Conservation (phyloP, 2,888 invertebrate species). For the Hydropsyche betteni region DNA sequence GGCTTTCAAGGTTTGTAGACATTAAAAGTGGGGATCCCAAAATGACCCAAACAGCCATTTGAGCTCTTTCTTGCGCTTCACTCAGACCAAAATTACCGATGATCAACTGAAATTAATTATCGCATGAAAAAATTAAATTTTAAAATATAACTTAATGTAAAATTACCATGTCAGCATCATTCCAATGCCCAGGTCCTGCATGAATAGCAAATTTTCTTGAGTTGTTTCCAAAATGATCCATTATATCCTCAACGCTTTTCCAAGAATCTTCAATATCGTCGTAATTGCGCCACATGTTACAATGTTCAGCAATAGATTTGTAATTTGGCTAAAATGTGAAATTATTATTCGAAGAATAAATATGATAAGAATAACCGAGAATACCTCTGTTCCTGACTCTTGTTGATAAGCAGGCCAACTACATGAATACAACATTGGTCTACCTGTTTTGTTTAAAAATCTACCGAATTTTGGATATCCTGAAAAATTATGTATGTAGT, state of each 20-base stretch:
- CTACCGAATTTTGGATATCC: slow-evolving; percentile 77
- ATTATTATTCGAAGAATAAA: neutral
- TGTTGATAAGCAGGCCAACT: slow-evolving; percentile 83
- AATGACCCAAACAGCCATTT: slow-evolving; percentile 80
- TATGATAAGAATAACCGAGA: too few relatives aligned
- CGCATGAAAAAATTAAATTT: neutral
- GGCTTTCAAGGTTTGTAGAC: slow-evolving; percentile 73
- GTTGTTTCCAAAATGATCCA: slow-evolving; percentile 69
- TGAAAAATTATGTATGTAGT: slow-evolving; percentile 50
- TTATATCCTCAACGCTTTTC: slow-evolving; percentile 65
- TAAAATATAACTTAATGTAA: neutral
- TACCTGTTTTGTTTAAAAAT: slow-evolving; percentile 75
- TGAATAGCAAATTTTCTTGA: slow-evolving; percentile 68
- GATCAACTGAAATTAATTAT: slow-evolving; percentile 59
- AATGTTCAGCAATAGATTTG: slow-evolving; percentile 64
- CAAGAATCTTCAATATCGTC: slow-evolving; percentile 73
- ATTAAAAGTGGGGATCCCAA: slow-evolving; percentile 77
- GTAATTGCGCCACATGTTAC: slow-evolving; percentile 75
- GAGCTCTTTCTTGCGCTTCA: slow-evolving; percentile 73
- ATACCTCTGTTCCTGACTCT: slow-evolving; percentile 49
- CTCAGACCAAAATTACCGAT: slow-evolving; percentile 73
- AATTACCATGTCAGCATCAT: slow-evolving; percentile 75
- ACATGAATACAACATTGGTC: slow-evolving; percentile 82
- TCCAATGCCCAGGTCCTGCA: slow-evolving; percentile 75
- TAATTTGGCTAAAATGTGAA: slow-evolving; percentile 65